Base-by-base conservation (phyloP, 2,888 invertebrate genomes). In the Altica lythri region DNA sequence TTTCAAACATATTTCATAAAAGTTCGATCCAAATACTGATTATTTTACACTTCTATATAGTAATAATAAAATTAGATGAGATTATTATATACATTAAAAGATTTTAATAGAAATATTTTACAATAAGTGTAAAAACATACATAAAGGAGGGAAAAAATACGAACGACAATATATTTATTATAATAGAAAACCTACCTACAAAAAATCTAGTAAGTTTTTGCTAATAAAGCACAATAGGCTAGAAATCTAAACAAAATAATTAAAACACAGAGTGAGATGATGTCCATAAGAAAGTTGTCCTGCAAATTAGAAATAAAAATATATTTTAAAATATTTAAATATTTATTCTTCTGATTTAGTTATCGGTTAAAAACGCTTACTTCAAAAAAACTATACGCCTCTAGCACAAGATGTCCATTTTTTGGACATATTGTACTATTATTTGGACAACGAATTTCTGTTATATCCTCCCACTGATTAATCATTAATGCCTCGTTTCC, bases 401-500 rank as follows among this genome's bases (percentile, higher is more conserved):
- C 86, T 52, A 94, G 77, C 45, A 94, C 86, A 40, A 89, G 85
- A 55, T 84, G 83, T 0, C 94, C 94, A 17, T 85, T 86, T 27
- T 83, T 84, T 0, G 89, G 90, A 67, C 93, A 92, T 1, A 90
- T 88, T 44, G 85, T 82, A 77, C 89, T 89, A 18, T 83, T 77
- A 1, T 86, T 86, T 8, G 63, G 55, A 70, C 92, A 93, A 1
- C 83, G 82, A 64, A 95, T 93, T 65, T 82, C 79, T 3, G 86
- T 85, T 8, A 95, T 83, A 35, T 88, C 86, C 0, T 83, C 74
- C 95, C 95, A 95, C 71, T 95, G 95, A 78, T 94, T 95, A 50
- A 95, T 84, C 46, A 91, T 79, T 12, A 95, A 77, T 0, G 92
- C 92, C 74, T 95, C 94, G 75, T 93, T 93, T 18, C 92, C 92